Percentiles rank a stretch among this genome's conserved stretches.
Conservation (phyloP, 2,888 invertebrate genomes). For the Priocnemis perturbator region DNA sequence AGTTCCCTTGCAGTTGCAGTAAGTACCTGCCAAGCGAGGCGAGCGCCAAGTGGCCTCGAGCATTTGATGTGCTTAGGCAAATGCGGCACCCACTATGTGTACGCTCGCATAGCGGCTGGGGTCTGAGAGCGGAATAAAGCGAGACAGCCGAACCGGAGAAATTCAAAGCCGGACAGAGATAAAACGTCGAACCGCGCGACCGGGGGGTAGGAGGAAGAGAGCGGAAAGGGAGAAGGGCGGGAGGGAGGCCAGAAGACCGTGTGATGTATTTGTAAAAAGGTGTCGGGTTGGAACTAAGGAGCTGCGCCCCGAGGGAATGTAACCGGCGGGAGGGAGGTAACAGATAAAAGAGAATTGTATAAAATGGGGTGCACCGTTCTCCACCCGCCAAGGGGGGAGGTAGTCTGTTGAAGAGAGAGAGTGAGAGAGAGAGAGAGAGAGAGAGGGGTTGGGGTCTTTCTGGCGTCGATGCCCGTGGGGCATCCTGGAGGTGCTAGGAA, state of each 20-base stretch:
- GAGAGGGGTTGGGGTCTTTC: slow-evolving; percentile 37
- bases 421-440: slow-evolving; percentile 10
- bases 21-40: slow-evolving; percentile 60
- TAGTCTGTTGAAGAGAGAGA: slow-evolving; percentile 10
- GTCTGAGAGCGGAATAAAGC: slow-evolving; percentile 31
- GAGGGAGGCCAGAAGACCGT: slow-evolving; percentile 65
- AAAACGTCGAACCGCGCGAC: slow-evolving; percentile 20
- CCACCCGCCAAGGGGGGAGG: slow-evolving; percentile 7
- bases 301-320: slow-evolving; percentile 70
- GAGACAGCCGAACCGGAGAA: slow-evolving; percentile 18
- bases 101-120: slow-evolving; percentile 19
- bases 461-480: slow-evolving; percentile 63
- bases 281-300: slow-evolving; percentile 74
- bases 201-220: slow-evolving; percentile 15
- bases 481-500: slow-evolving; percentile 62
- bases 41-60: slow-evolving; percentile 62
- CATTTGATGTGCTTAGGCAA: slow-evolving; percentile 72
- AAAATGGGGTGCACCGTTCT: slow-evolving; percentile 67
- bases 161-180: slow-evolving; percentile 20
- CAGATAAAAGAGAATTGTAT: slow-evolving; percentile 75
- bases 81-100: slow-evolving; percentile 68
- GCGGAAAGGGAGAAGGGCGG: slow-evolving; percentile 25
- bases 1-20: slow-evolving; percentile 19
- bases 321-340: slow-evolving; percentile 65
- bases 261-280: slow-evolving; percentile 76